Percentiles rank a stretch among this genome's conserved stretches.
Evolutionary conservation across 2,797 vertebrate species (phyloP).

Genomic region (Esox lucius): DNA sequence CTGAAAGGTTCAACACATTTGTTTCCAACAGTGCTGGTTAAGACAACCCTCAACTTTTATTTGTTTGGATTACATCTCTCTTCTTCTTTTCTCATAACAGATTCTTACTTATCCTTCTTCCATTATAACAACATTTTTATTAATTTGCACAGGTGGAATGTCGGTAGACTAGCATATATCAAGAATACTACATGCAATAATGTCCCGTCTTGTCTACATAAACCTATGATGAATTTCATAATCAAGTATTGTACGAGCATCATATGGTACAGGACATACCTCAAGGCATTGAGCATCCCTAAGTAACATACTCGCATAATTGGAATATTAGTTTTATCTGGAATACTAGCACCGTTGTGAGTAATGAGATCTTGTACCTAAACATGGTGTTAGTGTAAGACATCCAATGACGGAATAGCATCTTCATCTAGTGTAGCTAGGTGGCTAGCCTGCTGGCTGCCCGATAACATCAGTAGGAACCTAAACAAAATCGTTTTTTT

Average conservation of each 20-base stretch:
- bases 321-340: neutral
- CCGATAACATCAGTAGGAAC: constrained; percentile 76
- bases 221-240: neutral
- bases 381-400: neutral
- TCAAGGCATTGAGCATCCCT: neutral
- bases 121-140: neutral
- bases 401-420: constrained; percentile 51
- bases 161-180: neutral
- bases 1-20: constrained; percentile 55
- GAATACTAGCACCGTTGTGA: neutral
- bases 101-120: neutral
- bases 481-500: constrained; percentile 83
- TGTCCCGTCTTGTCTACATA: neutral
- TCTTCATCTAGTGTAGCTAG: constrained; percentile 31
- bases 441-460: constrained; percentile 41
- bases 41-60: constrained; percentile 33
- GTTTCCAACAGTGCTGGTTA: constrained; percentile 60
- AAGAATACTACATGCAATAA: neutral
- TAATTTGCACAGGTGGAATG: neutral
- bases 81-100: neutral
- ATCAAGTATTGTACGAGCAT: neutral
- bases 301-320: neutral
- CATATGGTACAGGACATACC: neutral
- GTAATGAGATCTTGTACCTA: neutral
- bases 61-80: neutral